Percentiles rank a stretch among this genome's conserved stretches.
phyloP scores from a whole-genome alignment of 2,888 invertebrate genomes.

The Unio pictorum region DNA sequence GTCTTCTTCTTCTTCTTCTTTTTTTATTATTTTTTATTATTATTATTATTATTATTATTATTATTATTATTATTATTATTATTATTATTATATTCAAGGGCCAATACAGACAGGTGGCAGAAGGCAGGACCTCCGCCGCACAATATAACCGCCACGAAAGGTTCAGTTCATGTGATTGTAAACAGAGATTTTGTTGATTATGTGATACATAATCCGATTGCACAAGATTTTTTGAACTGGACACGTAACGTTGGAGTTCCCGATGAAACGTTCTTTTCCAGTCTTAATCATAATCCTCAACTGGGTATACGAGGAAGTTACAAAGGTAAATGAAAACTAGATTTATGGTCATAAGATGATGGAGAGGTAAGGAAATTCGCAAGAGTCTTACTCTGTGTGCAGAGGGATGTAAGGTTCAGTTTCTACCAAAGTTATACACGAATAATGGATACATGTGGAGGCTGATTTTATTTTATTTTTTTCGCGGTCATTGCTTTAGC shows the following conservation, averaged over 20 bases:
- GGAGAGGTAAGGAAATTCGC: too few relatives aligned
- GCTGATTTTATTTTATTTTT: too few relatives aligned
- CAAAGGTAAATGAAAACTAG: conserved; percentile 35
- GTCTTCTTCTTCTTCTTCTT: too few relatives aligned
- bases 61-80: too few relatives aligned
- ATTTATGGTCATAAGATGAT: too few relatives aligned
- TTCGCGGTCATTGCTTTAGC: too few relatives aligned
- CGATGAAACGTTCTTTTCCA: conserved; percentile 62
- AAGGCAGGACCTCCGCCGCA: conserved; percentile 31
- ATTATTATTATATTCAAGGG: too few relatives aligned
- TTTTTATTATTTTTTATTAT: too few relatives aligned
- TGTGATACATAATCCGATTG: conserved; percentile 37
- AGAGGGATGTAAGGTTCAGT: too few relatives aligned
- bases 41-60: too few relatives aligned
- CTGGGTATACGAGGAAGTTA: conserved; percentile 55
- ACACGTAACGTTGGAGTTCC: conserved; percentile 45
- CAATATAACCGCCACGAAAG: conserved; percentile 46
- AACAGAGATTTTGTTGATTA: conserved; percentile 59
- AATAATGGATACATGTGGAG: background rate
- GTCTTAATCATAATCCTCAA: conserved; percentile 59
- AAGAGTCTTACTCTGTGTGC: too few relatives aligned
- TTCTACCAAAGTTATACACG: too few relatives aligned
- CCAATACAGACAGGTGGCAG: conserved; percentile 26
- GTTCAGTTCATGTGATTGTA: conserved; percentile 56
- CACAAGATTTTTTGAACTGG: conserved; percentile 57